Evolutionary conservation across 2,888 invertebrate genomes (phyloP), one percentile per base, ranked within the genome.

Genomic region (Molorchus minor): DNA sequence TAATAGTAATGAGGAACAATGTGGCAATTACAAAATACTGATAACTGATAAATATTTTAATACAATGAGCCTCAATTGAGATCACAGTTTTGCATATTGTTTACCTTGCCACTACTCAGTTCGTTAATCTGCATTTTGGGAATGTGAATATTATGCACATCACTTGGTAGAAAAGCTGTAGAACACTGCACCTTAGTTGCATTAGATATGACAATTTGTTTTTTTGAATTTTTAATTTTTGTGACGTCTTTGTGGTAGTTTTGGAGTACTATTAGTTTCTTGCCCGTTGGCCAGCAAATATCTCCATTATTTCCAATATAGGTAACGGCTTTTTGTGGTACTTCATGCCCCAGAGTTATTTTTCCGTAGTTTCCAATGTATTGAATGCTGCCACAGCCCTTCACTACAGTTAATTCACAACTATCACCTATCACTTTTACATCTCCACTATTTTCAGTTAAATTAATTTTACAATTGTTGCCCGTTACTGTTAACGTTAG

Each of bases 351-450:
- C 19, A 71, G 21, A 5, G 20, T 12, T 7, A 71, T 63, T 45
- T 44, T 65, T 7, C 70, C 70, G 25, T 59, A 58, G 46, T 71
- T 71, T 19, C 71, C 71, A 13, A 66, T 55, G 38, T 67, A 70
- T 25, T 61, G 46, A 8, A 71, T 55, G 17, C 25, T 54, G 1
- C 69, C 70, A n/a, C 38, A 47, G 3, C 71, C 71, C 20, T 62
- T 68, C 4, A 44, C 15, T 12, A 71, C 62, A 3, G 45, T 58
- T 7, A 69, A 17, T 15, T 62, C 54, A 46, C 65, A 64, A 56
- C 56, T 56, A 35, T 70, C 58, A 3, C 70, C 70, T n/a, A 69
- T 51, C 5, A 70, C 45, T 59, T 61, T 61, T n/a, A 70, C 25
- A 1, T 17, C n/a, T 1, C 62, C 62, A 25, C 21, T 38, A 33